Conservation (phyloP, 2,113 vertebrate species). For the Charadrius vociferus region DNA sequence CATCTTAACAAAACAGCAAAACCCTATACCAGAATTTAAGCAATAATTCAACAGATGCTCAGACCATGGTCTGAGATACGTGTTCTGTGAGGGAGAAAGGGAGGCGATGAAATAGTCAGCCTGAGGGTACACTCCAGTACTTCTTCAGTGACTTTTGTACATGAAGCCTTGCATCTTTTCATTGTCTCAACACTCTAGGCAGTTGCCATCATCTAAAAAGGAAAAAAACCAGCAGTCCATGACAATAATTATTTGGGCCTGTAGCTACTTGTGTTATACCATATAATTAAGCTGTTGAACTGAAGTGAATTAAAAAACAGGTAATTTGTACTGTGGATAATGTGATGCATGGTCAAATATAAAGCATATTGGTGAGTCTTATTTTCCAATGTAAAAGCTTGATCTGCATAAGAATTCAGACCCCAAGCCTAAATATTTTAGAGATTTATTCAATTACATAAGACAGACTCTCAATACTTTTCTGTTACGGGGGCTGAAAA, state of each 20-base stretch:
- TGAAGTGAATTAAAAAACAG: background rate
- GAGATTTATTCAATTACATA: background rate
- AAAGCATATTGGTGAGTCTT: background rate
- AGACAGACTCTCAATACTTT: background rate
- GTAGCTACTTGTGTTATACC: background rate
- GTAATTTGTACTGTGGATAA: background rate
- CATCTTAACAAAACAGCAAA: background rate
- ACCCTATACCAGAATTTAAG: background rate
- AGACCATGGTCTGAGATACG: background rate
- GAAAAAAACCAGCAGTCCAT: background rate
- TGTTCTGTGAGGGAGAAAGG: background rate
- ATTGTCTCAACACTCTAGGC: background rate
- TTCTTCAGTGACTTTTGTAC: background rate
- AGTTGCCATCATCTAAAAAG: background rate
- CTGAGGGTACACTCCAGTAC: background rate
- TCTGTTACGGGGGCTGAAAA: background rate
- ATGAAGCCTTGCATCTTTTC: background rate
- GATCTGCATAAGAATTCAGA: background rate
- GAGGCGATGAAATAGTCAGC: background rate
- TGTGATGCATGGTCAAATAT: background rate
- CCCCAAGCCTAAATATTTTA: background rate
- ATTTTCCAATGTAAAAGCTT: background rate
- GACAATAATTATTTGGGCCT: background rate
- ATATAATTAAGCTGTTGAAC: background rate
- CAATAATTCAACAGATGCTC: background rate